Evolutionary conservation across 2,797 vertebrate genomes (phyloP).

Genomic region (Scarus forsteni): DNA sequence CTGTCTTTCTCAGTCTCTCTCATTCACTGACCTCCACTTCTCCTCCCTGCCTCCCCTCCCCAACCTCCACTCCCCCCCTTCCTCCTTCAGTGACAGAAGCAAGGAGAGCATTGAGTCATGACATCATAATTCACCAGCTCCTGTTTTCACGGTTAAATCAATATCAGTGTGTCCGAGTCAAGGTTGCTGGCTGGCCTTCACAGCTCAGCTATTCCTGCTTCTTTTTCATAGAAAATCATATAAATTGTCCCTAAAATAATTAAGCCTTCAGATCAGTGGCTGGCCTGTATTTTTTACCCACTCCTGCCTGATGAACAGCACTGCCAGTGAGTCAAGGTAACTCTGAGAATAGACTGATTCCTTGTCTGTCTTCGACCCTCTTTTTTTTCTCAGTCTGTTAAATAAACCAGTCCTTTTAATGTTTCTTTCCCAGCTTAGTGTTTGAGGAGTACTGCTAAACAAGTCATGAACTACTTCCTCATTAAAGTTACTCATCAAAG

Average conservation of each 20-base stretch:
- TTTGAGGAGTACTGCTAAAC: background rate
- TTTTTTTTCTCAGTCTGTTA: background rate
- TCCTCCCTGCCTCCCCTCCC: slow-evolving; percentile 2
- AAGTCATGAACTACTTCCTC: too few relatives aligned
- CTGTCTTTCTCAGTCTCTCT: slow-evolving; percentile 57
- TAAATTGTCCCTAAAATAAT: slow-evolving; percentile 86
- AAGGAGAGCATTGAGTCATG: slow-evolving; percentile 83
- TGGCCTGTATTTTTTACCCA: slow-evolving; percentile 70
- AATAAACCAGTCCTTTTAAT: slow-evolving; percentile 9
- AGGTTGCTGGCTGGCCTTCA: slow-evolving; percentile 81
- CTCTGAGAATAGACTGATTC: slow-evolving; percentile 58
- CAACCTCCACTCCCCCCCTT: slow-evolving; percentile 16
- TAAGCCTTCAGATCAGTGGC: slow-evolving; percentile 80
- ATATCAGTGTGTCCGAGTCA: slow-evolving; percentile 85
- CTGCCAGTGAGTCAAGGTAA: slow-evolving; percentile 74
- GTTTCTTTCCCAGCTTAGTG: background rate
- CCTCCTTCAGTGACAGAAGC: slow-evolving; percentile 79
- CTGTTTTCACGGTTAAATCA: slow-evolving; percentile 86
- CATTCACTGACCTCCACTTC: slow-evolving; percentile 54
- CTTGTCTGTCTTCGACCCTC: slow-evolving; percentile 26
- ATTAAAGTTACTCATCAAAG: too few relatives aligned
- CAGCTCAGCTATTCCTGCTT: slow-evolving; percentile 70
- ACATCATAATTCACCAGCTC: slow-evolving; percentile 85
- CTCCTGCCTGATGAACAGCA: slow-evolving; percentile 73
- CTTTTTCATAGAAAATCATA: slow-evolving; percentile 82